These are phyloP conservation scores for Callipepla californica DNA, from an alignment of 2,113 vertebrate species.

Conservation along the genomic window DNA sequence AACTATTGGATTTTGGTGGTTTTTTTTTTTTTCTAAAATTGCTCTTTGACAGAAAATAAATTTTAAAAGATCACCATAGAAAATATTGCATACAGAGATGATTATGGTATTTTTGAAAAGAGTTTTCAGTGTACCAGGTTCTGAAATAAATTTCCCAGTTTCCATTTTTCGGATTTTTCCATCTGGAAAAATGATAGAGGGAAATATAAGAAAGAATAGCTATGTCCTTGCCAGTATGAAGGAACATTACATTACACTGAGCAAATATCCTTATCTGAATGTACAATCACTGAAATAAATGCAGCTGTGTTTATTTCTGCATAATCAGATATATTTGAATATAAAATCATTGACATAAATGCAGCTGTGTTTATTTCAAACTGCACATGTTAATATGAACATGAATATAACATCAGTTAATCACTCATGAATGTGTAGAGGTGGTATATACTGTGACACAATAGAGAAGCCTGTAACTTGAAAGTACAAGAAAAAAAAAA, in stretches of 20 bases:
- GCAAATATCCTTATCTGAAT: slow-evolving; percentile 70
- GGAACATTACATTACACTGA: slow-evolving; percentile 63
- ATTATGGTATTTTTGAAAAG: not conserved
- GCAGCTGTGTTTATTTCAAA: slow-evolving; percentile 69
- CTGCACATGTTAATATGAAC: slow-evolving; percentile 65
- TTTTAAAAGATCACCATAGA: not conserved
- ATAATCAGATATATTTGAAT: slow-evolving; percentile 74
- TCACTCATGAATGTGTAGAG: not conserved
- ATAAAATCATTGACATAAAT: slow-evolving; percentile 69
- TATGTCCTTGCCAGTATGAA: slow-evolving; percentile 60
- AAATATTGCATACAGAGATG: not conserved
- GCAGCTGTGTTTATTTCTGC: slow-evolving; percentile 73
- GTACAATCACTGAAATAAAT: slow-evolving; percentile 72
- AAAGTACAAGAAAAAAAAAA: not conserved
- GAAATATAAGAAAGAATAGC: slow-evolving; percentile 62
- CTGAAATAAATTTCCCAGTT: slow-evolving; percentile 28
- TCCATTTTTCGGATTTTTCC: slow-evolving; percentile 56
- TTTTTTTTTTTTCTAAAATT: not conserved
- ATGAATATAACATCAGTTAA: slow-evolving; percentile 41
- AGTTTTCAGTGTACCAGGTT: not conserved
- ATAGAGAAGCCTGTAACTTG: not conserved
- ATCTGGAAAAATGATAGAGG: slow-evolving; percentile 64
- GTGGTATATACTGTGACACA: not conserved
- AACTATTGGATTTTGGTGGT: not conserved
- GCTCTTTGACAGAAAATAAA: not conserved